These are phyloP conservation scores for Dolomedes plantarius DNA, from an alignment of 2,888 invertebrate genomes.

Conservation along the genomic window DNA sequence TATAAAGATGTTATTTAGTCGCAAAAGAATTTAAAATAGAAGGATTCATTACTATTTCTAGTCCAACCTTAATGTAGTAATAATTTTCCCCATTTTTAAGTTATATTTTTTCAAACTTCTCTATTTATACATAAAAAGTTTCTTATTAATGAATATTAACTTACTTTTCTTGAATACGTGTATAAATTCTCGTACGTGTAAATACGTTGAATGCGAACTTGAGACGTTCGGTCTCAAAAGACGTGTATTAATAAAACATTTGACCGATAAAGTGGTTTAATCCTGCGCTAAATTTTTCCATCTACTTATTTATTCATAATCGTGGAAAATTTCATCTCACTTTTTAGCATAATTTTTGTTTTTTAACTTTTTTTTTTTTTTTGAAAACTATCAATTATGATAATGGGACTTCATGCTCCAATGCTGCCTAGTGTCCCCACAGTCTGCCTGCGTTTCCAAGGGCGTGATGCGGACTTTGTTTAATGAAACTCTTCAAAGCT, in stretches of 20 bases:
- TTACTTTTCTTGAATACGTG: too few species aligned
- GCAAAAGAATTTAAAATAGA: too few species aligned
- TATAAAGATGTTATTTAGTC: too few species aligned
- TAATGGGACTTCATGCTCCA: neutral
- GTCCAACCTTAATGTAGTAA: too few species aligned
- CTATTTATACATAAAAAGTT: too few species aligned
- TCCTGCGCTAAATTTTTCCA: neutral
- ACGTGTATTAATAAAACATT: neutral
- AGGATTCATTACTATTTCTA: too few species aligned
- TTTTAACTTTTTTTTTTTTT: neutral
- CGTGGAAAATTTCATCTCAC: neutral
- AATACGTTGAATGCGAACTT: neutral
- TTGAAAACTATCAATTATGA: constrained; percentile 11
- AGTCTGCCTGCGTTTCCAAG: neutral
- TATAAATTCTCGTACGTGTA: too few species aligned
- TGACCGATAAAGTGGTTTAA: neutral
- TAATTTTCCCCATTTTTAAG: too few species aligned
- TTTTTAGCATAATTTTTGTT: neutral
- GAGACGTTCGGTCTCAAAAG: neutral
- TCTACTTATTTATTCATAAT: neutral
- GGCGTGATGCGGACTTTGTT: neutral
- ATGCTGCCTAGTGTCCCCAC: neutral
- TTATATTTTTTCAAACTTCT: too few species aligned
- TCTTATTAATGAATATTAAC: too few species aligned
- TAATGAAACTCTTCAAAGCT: constrained; percentile 2